Evolutionary conservation across 2,888 invertebrate species (phyloP).

Genomic region (Matsumyia berberina): DNA sequence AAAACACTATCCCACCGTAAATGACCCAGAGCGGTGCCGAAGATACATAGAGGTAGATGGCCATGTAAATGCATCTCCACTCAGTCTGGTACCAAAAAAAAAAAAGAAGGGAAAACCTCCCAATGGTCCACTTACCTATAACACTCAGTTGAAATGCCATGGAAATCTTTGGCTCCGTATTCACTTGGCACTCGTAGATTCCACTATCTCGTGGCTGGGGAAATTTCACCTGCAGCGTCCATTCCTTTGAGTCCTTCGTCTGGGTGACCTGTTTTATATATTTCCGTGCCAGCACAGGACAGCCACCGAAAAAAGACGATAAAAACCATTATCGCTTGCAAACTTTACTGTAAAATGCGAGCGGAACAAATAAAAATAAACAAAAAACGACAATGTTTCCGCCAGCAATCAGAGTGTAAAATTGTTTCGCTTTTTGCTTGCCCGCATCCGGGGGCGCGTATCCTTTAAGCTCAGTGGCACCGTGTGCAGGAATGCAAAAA

Average conservation of each 20-base stretch:
- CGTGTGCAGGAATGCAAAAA: neutral
- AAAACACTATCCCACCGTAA: slow-evolving; percentile 4
- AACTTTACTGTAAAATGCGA: slow-evolving; percentile 29
- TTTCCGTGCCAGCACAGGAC: slow-evolving; percentile 5
- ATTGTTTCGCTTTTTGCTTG: slow-evolving; percentile 45
- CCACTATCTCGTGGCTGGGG: slow-evolving; percentile 93
- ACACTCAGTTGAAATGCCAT: slow-evolving; percentile 93
- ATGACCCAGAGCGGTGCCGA: slow-evolving; percentile 12
- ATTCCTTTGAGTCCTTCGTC: slow-evolving; percentile 92
- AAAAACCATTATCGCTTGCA: slow-evolving; percentile 48
- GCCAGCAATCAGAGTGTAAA: slow-evolving; percentile 62
- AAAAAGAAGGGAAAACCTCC: neutral
- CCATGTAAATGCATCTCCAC: neutral
- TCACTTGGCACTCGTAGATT: slow-evolving; percentile 86
- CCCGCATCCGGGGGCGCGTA: slow-evolving; percentile 4
- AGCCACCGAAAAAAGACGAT: neutral
- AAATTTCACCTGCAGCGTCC: slow-evolving; percentile 94
- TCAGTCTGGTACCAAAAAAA: neutral
- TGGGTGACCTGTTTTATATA: slow-evolving; percentile 80
- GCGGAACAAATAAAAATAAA: slow-evolving; percentile 45
- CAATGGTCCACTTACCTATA: slow-evolving; percentile 88
- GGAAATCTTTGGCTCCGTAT: slow-evolving; percentile 95
- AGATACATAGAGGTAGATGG: too few relatives aligned
- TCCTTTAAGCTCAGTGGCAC: neutral
- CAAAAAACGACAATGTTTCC: slow-evolving; percentile 42